Evolutionary conservation across 2,797 vertebrate genomes (phyloP).

Genomic region (Etheostoma perlongum): DNA sequence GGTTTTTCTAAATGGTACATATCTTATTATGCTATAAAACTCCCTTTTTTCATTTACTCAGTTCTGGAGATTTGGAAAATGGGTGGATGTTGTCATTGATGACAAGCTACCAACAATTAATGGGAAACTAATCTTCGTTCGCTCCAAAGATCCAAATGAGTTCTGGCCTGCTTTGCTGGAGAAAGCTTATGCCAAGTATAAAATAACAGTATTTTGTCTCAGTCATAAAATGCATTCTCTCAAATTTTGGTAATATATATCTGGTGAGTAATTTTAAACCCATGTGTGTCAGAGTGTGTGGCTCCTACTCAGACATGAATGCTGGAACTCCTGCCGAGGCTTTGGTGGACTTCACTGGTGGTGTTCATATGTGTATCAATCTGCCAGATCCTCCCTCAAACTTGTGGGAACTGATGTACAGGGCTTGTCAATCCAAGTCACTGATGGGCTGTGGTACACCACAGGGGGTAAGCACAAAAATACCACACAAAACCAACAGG

Average conservation of each 20-base stretch:
- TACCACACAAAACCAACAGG: too few relatives aligned
- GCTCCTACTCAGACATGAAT: slow-evolving; percentile 90
- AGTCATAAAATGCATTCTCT: neutral
- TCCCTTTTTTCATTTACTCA: slow-evolving; percentile 35
- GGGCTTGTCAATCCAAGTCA: slow-evolving; percentile 79
- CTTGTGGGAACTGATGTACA: slow-evolving; percentile 85
- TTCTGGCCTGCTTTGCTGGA: slow-evolving; percentile 93
- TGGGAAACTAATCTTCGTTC: slow-evolving; percentile 83
- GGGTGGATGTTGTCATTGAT: slow-evolving; percentile 85
- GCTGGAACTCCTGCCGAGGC: slow-evolving; percentile 88
- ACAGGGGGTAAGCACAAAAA: slow-evolving; percentile 75
- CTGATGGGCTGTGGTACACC: slow-evolving; percentile 88
- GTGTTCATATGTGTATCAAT: slow-evolving; percentile 82
- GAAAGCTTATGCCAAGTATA: slow-evolving; percentile 94
- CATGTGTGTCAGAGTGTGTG: slow-evolving; percentile 83
- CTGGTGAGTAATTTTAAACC: neutral
- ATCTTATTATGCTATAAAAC: neutral
- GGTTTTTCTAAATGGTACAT: neutral
- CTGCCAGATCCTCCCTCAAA: slow-evolving; percentile 77
- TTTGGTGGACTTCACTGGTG: slow-evolving; percentile 91
- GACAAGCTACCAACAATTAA: slow-evolving; percentile 84
- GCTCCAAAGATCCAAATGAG: slow-evolving; percentile 83
- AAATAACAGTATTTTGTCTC: neutral
- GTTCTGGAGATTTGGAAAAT: slow-evolving; percentile 87
- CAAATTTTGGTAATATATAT: neutral